A percentile compares a stretch with the other conserved stretches of the same genome.
Evolutionary conservation across 2,888 invertebrate species (phyloP).

Genomic region (Prosopocoilus inquinatus): DNA sequence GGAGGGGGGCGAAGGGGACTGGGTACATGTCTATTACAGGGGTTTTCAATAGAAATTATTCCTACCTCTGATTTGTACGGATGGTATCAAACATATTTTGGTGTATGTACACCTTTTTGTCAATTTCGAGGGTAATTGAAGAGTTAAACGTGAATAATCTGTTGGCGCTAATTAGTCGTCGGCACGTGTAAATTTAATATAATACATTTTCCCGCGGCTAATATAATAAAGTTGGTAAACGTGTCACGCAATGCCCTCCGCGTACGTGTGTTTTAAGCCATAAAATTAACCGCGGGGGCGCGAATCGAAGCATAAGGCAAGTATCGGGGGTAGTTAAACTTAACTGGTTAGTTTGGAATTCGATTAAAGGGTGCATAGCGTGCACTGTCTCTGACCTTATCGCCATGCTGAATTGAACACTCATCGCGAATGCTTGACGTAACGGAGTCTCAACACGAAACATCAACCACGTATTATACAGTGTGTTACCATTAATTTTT

Average conservation of each 20-base stretch:
- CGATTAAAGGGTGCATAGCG: slow-evolving; percentile 33
- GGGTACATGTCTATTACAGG: slow-evolving; percentile 10
- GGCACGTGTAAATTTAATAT: slow-evolving; percentile 27
- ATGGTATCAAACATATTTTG: neutral
- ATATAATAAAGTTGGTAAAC: slow-evolving; percentile 32
- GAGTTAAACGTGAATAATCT: slow-evolving; percentile 1
- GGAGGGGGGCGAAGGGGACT: too few species aligned
- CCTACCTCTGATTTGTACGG: neutral
- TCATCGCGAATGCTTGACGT: slow-evolving; percentile 31
- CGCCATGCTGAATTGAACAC: slow-evolving; percentile 32
- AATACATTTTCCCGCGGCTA: slow-evolving; percentile 30
- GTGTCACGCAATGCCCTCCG: slow-evolving; percentile 27
- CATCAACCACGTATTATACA: slow-evolving; percentile 23
- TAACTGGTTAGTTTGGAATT: slow-evolving; percentile 32
- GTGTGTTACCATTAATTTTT: slow-evolving; percentile 11
- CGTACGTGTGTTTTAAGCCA: slow-evolving; percentile 37
- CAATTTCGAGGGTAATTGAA: neutral
- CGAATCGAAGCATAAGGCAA: slow-evolving; percentile 27
- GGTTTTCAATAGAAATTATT: slow-evolving; percentile 14
- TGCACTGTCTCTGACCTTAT: slow-evolving; percentile 33
- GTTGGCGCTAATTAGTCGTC: slow-evolving; percentile 14
- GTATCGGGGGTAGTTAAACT: slow-evolving; percentile 29
- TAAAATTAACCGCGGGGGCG: slow-evolving; percentile 44
- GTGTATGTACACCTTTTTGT: neutral
- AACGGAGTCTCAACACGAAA: slow-evolving; percentile 32